These are phyloP conservation scores for Spea bombifrons DNA, from an alignment of 2,113 vertebrate genomes.

Conservation along the genomic window DNA sequence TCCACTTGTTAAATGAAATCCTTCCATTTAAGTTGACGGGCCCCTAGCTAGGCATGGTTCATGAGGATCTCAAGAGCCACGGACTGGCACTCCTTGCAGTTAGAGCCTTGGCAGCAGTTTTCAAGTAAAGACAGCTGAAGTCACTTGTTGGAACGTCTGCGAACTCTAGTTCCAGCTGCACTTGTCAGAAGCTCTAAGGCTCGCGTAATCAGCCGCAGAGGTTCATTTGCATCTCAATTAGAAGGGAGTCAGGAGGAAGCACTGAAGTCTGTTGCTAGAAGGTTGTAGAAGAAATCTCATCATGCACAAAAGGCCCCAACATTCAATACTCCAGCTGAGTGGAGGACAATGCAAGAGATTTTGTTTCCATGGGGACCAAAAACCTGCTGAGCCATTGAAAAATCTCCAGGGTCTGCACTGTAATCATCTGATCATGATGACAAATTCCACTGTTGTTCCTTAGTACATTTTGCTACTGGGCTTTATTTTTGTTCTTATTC, in stretches of 20 bases:
- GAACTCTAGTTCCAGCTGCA: slow-evolving; percentile 90
- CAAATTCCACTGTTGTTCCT: slow-evolving; percentile 64
- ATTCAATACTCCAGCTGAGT: slow-evolving; percentile 72
- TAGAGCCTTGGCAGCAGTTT: slow-evolving; percentile 33
- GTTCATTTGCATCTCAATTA: slow-evolving; percentile 96
- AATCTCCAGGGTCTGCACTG: slow-evolving; percentile 59
- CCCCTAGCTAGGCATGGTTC: too few species aligned
- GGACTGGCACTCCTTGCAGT: too few species aligned
- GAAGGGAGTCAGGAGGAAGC: slow-evolving; percentile 73
- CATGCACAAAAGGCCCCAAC: slow-evolving; percentile 73
- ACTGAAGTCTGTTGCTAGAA: slow-evolving; percentile 68
- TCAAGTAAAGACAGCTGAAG: slow-evolving; percentile 71
- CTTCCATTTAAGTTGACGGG: too few species aligned
- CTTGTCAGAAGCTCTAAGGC: slow-evolving; percentile 88
- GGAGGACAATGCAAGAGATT: slow-evolving; percentile 73
- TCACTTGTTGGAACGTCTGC: slow-evolving; percentile 75
- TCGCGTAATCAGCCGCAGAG: slow-evolving; percentile 90
- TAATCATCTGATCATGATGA: slow-evolving; percentile 68
- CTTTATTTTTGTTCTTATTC: slow-evolving; percentile 34
- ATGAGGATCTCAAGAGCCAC: too few species aligned
- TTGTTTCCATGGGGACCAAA: slow-evolving; percentile 85
- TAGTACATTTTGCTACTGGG: slow-evolving; percentile 55
- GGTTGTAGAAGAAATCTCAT: slow-evolving; percentile 81
- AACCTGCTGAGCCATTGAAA: slow-evolving; percentile 65
- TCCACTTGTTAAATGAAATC: too few species aligned